Base-by-base conservation (phyloP, 2,113 vertebrate genomes). In the Zapus hudsonius region DNA sequence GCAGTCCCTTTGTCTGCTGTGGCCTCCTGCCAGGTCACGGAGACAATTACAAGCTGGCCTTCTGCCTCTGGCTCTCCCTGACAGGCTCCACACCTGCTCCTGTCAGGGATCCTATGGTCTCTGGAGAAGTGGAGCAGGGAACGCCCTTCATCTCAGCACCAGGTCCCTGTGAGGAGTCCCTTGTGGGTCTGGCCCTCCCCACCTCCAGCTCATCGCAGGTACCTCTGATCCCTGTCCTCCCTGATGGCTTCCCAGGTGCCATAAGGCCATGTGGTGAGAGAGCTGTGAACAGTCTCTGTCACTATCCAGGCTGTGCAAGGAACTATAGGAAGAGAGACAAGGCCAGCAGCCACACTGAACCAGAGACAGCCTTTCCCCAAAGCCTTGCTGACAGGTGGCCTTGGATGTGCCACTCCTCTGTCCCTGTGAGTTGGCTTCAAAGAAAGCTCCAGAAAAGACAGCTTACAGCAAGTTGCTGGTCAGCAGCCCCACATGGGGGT, bases 1-100 rank as follows among this genome's bases (percentile, higher is more conserved):
- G 5, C 15, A 2, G 1, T 7, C 16, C n/a, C 25, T 25, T 33
- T 47, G 33, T 44, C 1, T 6, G 61, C 27, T 5, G 0, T 22
- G 22, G 5, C 36, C 31, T 57, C 47, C 47, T 63, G 9, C 66
- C 55, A 7, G 67, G 44, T 52, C 74, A 8, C 0, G 4, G 17
- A 9, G 23, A 76, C 33, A 20, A 38, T 38, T 52, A 11, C 59
- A 23, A 16, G 17, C 42, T 6, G 42, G 11, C 31, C 38, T 23
- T 74, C 70, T 38, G 33, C 72, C 44, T 76, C 72, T 10, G 31
- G 9, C 3, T 40, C 36, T 33, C 15, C n/a, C n/a, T 79, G 25
- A 33, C 10, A 2, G 40, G 31, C 23, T 22, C 57, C 2, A n/a
- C n/a, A n/a, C n/a, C n/a, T n/a, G 0, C n/a, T 22, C 3, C 47